phyloP scores from a whole-genome alignment of 2,113 vertebrate genomes.

The Aptenodytes patagonicus region DNA sequence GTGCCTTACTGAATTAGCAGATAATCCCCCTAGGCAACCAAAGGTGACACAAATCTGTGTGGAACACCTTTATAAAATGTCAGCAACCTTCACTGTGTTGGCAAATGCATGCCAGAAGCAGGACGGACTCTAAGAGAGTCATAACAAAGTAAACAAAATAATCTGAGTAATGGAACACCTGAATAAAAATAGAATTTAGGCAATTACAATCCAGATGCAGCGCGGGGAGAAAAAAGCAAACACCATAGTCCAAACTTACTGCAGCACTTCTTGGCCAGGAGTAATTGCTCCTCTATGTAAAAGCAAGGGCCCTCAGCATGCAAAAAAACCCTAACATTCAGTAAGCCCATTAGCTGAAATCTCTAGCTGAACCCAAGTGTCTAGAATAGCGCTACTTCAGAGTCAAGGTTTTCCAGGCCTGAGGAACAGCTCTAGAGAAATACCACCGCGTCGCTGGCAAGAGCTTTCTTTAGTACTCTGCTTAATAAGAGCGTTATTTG shows the following conservation, averaged over 20 bases:
- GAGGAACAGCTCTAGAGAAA: background rate
- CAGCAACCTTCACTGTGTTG: background rate
- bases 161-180: background rate
- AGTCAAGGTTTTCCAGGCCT: background rate
- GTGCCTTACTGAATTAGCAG: background rate
- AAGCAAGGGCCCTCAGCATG: background rate
- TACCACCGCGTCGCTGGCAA: fast-evolving
- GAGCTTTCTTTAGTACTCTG: background rate
- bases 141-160: background rate
- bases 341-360: background rate
- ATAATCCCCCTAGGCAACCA: background rate
- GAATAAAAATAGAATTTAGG: background rate
- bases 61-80: background rate
- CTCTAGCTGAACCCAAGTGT: background rate
- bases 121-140: background rate
- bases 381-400: background rate
- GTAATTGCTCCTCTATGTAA: background rate
- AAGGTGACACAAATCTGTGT: background rate
- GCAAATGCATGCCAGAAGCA: background rate
- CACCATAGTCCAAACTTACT: background rate
- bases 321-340: background rate
- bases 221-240: background rate
- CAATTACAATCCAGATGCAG: background rate
- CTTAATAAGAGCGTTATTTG: background rate
- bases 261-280: background rate